phyloP scores from a whole-genome alignment of 2,888 invertebrate genomes.

The Argynnis bischoffii region DNA sequence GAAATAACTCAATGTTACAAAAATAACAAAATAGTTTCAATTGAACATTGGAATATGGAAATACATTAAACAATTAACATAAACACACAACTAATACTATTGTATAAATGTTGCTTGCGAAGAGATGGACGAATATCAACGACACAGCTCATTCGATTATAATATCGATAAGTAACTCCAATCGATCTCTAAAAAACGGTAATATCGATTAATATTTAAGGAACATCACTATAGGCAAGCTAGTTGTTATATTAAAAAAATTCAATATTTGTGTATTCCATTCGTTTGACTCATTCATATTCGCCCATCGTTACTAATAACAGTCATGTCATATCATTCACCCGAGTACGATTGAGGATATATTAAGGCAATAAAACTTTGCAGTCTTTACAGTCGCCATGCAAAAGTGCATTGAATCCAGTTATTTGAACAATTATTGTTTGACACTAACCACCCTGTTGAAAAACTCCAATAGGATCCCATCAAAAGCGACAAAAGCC shows the following conservation, averaged over 20 bases:
- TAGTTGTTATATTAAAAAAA: not conserved
- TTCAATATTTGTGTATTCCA: not conserved
- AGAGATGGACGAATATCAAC: constrained; percentile 4
- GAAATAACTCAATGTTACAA: constrained; percentile 60
- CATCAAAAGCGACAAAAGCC: too few relatives aligned
- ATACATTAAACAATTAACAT: constrained; percentile 41
- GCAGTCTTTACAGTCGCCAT: constrained; percentile 38
- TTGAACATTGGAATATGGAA: constrained; percentile 42
- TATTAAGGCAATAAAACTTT: constrained; percentile 39
- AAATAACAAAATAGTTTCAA: constrained; percentile 58
- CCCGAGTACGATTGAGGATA: constrained; percentile 29
- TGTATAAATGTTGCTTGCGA: constrained; percentile 28
- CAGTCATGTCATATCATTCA: constrained; percentile 29
- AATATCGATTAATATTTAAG: too few relatives aligned
- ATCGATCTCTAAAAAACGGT: too few relatives aligned
- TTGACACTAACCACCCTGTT: constrained; percentile 16
- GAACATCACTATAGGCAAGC: too few relatives aligned
- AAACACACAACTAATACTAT: constrained; percentile 39
- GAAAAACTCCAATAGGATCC: too few relatives aligned
- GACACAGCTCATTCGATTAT: not conserved
- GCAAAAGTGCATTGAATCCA: constrained; percentile 23
- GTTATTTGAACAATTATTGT: constrained; percentile 15
- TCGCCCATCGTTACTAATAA: constrained; percentile 16
- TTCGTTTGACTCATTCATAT: constrained; percentile 10
- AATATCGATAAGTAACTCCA: too few relatives aligned